Evolutionary conservation across 1,140 invertebrate genomes (phyloP), one percentile per base, ranked within the genome.

Genomic region (Bombus polaris): DNA sequence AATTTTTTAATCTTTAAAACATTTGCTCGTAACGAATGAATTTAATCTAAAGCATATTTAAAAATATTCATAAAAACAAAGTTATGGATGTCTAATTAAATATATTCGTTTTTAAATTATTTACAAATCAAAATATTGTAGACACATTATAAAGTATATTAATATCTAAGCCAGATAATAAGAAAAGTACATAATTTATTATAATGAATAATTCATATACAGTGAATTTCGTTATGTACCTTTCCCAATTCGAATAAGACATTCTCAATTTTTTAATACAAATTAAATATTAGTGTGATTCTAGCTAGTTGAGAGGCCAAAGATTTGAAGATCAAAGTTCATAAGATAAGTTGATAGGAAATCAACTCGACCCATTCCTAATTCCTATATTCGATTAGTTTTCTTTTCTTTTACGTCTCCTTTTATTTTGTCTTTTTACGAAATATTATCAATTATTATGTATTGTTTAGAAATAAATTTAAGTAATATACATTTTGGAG

Each of bases 281-380:
- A 76, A 75, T 83, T 66, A 81, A 37, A 57, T 35, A 37, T 78
- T 87, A 70, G 39, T 62, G 4, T 62, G 15, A 78, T 57, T 75
- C 47, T 25, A 75, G 35, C 57, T 76, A 62, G 28, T 47, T 47
- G 32, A 57, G 70, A 83, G 47, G 82, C 75, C 28, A n/a, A n/a
- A 90, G 88, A 91, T 91, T 90, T 89, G 87, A 62, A 90, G 91
- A 89, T 94, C 91, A 92, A 86, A 93, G 91, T 91, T 93, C 90
- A 88, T 57, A 18, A 76, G 92, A 93, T 93, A 93, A 93, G 53
- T 68, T 13, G 88, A 79, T 91, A 91, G 78, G 65, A 53, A 75
- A 88, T 85, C 4, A 66, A 53, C 62, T 72, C 59, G 66, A 81
- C 75, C 68, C 59, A 75, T 77, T 91, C 75, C 76, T 57, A 59